Evolutionary conservation across 2,888 invertebrate genomes (phyloP).

Genomic region (Eupeodes latifasciatus): DNA sequence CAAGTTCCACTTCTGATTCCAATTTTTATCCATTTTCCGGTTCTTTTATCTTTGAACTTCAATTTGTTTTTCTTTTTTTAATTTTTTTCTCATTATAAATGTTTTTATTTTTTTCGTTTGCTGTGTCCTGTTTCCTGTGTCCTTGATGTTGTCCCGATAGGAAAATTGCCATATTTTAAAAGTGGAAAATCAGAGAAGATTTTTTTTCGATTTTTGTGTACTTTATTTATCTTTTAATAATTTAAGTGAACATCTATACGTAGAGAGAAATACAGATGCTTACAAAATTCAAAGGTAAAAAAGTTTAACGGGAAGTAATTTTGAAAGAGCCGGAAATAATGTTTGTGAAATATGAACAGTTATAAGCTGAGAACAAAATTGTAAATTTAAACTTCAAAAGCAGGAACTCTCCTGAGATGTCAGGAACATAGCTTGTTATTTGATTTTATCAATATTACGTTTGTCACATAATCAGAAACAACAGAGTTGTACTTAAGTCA

Average conservation of each 20-base stretch:
- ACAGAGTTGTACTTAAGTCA: no score
- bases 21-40: conserved; percentile 30
- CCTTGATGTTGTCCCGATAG: background rate
- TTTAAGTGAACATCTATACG: background rate
- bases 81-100: conserved; percentile 17
- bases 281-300: no score
- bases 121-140: background rate
- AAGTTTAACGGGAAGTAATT: no score
- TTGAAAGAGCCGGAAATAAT: no score
- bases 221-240: background rate
- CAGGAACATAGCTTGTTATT: no score
- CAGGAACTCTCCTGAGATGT: no score
- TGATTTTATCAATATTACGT: no score
- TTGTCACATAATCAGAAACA: no score
- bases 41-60: conserved; percentile 35
- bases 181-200: background rate
- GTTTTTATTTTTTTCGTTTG: background rate
- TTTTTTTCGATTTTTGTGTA: background rate
- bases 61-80: conserved; percentile 10
- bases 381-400: no score
- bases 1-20: background rate
- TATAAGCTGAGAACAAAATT: no score
- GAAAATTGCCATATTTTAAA: conserved; percentile 4
- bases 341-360: no score
- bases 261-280: background rate